phyloP scores from a whole-genome alignment of 2,797 vertebrate species.

The Cygnus olor region DNA sequence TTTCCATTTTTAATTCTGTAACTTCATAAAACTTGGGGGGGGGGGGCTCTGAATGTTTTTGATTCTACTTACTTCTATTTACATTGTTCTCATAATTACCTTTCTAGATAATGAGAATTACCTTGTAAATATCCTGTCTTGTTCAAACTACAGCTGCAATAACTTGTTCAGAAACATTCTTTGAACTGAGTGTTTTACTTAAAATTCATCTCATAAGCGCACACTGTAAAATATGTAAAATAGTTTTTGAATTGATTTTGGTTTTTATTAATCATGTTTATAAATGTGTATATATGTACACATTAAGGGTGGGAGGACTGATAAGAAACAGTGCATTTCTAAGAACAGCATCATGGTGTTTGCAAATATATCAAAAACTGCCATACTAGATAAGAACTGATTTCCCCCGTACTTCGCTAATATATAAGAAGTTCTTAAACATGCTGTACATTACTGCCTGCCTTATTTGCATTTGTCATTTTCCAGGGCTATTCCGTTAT shows the following conservation, averaged over 20 bases:
- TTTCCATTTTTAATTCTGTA: neutral
- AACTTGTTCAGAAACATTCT: constrained; percentile 28
- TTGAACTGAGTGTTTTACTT: constrained; percentile 24
- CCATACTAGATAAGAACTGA: neutral
- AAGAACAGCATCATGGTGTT: neutral
- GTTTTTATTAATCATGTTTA: constrained; percentile 1
- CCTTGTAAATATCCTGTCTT: neutral
- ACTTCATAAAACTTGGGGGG: neutral
- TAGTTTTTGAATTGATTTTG: constrained; percentile 32
- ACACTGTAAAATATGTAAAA: constrained; percentile 11
- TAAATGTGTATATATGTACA: neutral
- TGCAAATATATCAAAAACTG: constrained; percentile 16
- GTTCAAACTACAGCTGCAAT: neutral
- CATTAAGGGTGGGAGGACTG: neutral
- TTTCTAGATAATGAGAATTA: neutral
- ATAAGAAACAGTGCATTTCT: constrained; percentile 23
- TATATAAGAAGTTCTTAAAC: constrained; percentile 54
- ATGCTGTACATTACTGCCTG: neutral
- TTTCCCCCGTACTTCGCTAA: constrained; percentile 7
- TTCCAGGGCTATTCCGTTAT: constrained; percentile 62
- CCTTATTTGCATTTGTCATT: constrained; percentile 34
- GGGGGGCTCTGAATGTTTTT: neutral
- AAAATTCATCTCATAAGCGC: constrained; percentile 17
- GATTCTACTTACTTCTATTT: neutral
- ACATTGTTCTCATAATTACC: neutral